Base-by-base conservation (phyloP, 2,888 invertebrate species). In the Schizotus pectinicornis region DNA sequence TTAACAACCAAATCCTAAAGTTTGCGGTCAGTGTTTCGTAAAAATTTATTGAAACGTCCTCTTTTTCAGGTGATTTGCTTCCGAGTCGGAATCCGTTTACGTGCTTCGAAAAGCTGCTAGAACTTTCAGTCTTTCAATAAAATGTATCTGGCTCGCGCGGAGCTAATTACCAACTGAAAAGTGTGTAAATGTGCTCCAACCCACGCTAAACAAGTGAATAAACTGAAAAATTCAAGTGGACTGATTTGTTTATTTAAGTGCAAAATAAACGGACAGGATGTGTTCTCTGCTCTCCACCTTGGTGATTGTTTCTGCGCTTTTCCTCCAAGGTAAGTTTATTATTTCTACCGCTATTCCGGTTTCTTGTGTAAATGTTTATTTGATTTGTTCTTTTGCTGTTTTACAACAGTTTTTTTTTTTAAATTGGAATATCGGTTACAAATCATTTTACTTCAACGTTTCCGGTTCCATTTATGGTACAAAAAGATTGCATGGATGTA, bases 161-260 rank as follows among this genome's bases (percentile, higher is more conserved):
- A 60, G 57, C 52, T 58, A 59, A 62, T 62, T 58, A 22, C 22
- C 22, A 61, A 43, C 41, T 58, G 49, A 22, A 37, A 14, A 41
- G 14, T 49, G 63, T 61, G 63, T 45, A 38, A 63, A 59, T 65
- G 65, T 63, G 65, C 56, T 42, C 22, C 22, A 22, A 22, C 22
- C 22, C 5, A 5, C 22, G 22, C 22, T 22, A 22, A 22, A 22
- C 22, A 22, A 22, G 22, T 22, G 22, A 22, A 22, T 22, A 22
- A 50, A 48, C 54, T 47, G 56, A 33, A 50, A 36, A 14, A 50
- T 51, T 50, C 32, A 31, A 41, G 49, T 56, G 55, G 33, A 56
- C 55, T 49, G 55, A 42, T 57, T 57, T 46, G 54, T 54, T 53
- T 48, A 49, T 56, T 56, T 51, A 56, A 56, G 56, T 57, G 51